phyloP scores from a whole-genome alignment of 2,797 vertebrate species.

The Alca torda region DNA sequence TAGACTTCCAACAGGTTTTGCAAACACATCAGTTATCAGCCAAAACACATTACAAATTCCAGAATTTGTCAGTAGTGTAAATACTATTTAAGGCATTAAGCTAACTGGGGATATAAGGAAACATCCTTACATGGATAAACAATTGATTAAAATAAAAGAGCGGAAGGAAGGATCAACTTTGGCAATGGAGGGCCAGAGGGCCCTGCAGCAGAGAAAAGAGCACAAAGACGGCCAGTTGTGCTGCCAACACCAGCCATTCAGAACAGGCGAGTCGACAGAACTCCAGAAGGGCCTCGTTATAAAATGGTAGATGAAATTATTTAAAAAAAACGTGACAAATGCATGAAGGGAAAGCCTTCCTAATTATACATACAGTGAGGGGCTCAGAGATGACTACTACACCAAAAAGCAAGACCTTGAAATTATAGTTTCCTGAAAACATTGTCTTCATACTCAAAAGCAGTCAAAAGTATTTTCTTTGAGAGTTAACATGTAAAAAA shows the following conservation, averaged over 20 bases:
- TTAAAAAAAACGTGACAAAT: neutral
- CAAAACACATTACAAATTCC: neutral
- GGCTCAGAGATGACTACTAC: accelerated
- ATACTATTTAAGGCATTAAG: neutral
- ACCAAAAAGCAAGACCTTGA: accelerated
- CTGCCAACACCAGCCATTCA: neutral
- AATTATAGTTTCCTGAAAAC: neutral
- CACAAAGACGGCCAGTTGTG: neutral
- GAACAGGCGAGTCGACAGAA: neutral
- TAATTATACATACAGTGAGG: accelerated
- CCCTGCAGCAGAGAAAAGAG: neutral
- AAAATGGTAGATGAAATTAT: accelerated
- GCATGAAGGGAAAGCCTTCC: accelerated
- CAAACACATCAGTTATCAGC: neutral
- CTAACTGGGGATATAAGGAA: neutral
- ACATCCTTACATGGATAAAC: neutral
- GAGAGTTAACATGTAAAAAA: neutral
- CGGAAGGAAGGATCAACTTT: accelerated
- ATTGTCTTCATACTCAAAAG: neutral
- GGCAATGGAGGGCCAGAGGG: neutral
- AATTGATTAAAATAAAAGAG: neutral
- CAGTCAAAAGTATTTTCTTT: neutral
- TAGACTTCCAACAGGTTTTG: neutral
- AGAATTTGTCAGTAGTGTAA: neutral
- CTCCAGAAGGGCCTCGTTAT: accelerated